Conservation (phyloP, 2,113 vertebrate genomes). For the Semnornis frantzii region DNA sequence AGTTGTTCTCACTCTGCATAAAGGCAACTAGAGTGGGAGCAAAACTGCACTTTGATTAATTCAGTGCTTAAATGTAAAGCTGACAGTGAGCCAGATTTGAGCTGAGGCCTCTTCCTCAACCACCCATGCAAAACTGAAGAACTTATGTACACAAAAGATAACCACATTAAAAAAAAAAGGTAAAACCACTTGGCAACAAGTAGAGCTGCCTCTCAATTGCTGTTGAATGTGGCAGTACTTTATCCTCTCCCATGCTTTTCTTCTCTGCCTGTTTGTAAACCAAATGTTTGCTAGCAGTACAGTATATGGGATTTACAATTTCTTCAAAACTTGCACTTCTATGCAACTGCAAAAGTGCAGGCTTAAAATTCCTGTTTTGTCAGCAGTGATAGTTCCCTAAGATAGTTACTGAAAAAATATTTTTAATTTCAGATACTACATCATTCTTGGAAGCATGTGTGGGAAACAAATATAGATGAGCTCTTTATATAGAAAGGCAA, state of each 20-base stretch:
- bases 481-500: conserved; percentile 17
- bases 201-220: not conserved
- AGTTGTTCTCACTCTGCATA: not conserved
- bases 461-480: conserved; percentile 35
- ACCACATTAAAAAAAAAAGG: not conserved
- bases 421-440: conserved; percentile 48
- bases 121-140: conserved; percentile 1
- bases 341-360: not conserved
- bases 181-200: not conserved
- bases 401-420: conserved; percentile 1
- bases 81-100: not conserved
- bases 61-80: conserved; percentile 16
- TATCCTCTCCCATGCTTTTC: not conserved
- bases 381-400: not conserved
- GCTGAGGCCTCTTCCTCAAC: conserved; percentile 25
- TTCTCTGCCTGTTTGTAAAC: not conserved
- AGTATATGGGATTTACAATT: not conserved
- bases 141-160: not conserved
- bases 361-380: not conserved
- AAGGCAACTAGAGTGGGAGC: not conserved
- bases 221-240: not conserved
- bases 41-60: not conserved
- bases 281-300: not conserved
- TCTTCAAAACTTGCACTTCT: not conserved
- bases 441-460: conserved; percentile 36